Base-by-base conservation (phyloP, 2,113 vertebrate genomes). In the Aegithalos caudatus region DNA sequence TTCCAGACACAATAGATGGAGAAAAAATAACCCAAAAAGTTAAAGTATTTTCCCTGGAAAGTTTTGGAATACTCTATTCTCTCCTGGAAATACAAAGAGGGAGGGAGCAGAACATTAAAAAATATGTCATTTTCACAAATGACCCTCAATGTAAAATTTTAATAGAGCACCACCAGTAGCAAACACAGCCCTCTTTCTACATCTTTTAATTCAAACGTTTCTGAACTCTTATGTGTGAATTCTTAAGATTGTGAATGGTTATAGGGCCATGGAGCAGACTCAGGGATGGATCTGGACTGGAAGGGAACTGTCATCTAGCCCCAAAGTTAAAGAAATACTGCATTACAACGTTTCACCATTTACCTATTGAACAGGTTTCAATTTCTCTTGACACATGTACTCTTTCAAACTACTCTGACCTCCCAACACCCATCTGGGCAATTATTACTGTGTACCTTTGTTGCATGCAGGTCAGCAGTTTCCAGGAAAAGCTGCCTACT, bases 1-100 rank as follows among this genome's bases (percentile, higher is more conserved):
- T 99, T 99, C 99, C 99, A 99, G 91, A 99, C 99, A 95, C 99
- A 99, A 83, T 99, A 99, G 95, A 99, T 99, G 85, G 99, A 99
- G 97, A 99, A 99, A 98, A 99, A 99, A 91, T 99, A 99, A 60
- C 99, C 99, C 71, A 99, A 95, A 94, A 99, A 99, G 97, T 99
- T 99, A 27, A 99, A 99, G 95, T 99, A 99, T 97, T 99, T 99
- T 56, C 99, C 99, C 94, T 99, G 99, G 97, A 99, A 99, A 82
- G 99, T 99, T 98, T 98, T 99, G 22, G 99, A 99, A 83, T 99
- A 99, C 95, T 99, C 99, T 86, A 99, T 99, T 95, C 99, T 98
- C 84, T 99, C 99, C 99, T 99, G 81, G 11, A 97, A 95, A 86
- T 12, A 93, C 17, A 95, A 83, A 54, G 57, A 7, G 5, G 86